Percentiles rank a stretch among this genome's conserved stretches.
These are phyloP conservation scores for Dolichopus griseipennis DNA, from an alignment of 2,888 invertebrate species.

Conservation along the genomic window DNA sequence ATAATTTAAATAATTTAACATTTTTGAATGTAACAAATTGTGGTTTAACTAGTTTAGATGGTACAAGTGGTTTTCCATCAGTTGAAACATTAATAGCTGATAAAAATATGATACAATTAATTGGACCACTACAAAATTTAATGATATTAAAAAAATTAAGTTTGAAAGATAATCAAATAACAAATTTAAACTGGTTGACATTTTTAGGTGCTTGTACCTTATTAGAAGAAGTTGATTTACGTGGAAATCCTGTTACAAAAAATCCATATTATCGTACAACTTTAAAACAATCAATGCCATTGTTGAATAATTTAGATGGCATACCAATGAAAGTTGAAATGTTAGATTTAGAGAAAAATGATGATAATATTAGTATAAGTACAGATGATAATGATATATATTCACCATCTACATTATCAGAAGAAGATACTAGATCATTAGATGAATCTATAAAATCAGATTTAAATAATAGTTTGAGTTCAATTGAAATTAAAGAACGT, in stretches of 20 bases:
- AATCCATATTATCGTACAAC: slow-evolving; percentile 36
- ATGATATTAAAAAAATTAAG: slow-evolving; percentile 43
- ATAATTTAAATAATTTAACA: slow-evolving; percentile 48
- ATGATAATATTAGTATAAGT: background rate
- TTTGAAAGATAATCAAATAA: slow-evolving; percentile 38
- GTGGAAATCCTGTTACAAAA: slow-evolving; percentile 44
- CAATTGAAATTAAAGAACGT: background rate
- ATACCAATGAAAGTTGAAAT: slow-evolving; percentile 23
- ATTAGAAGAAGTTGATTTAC: slow-evolving; percentile 47
- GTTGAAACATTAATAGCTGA: slow-evolving; percentile 55
- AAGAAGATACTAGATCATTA: slow-evolving; percentile 15
- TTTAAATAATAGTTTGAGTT: slow-evolving; percentile 8
- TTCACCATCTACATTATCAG: slow-evolving; percentile 20
- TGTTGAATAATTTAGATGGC: slow-evolving; percentile 42
- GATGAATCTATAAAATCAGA: slow-evolving; percentile 9
- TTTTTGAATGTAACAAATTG: slow-evolving; percentile 54
- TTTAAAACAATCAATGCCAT: slow-evolving; percentile 38
- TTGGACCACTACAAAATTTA: slow-evolving; percentile 54
- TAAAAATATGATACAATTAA: slow-evolving; percentile 53
- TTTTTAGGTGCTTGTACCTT: slow-evolving; percentile 44
- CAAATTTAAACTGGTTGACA: slow-evolving; percentile 35
- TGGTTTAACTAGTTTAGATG: slow-evolving; percentile 56
- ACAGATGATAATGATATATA: slow-evolving; percentile 16
- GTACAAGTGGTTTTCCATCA: slow-evolving; percentile 54
- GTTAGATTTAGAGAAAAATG: background rate